These are phyloP conservation scores for Aleiodes testaceus DNA, from an alignment of 2,888 invertebrate species.

Conservation along the genomic window DNA sequence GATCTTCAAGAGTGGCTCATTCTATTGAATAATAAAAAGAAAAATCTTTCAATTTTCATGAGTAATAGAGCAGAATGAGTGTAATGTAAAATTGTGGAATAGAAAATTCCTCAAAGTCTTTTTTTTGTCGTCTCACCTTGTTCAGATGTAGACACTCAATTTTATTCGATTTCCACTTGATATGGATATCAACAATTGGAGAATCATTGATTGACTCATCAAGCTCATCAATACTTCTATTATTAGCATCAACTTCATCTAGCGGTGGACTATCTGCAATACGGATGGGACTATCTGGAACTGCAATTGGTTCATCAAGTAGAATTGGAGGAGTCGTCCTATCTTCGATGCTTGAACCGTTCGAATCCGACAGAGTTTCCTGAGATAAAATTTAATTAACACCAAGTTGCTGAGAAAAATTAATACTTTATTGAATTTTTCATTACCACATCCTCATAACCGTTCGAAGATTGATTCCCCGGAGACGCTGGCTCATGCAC, in stretches of 20 bases:
- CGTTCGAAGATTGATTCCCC: no score
- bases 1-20: conserved; percentile 60
- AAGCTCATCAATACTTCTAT: not conserved
- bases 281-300: not conserved
- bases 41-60: not conserved
- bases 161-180: conserved; percentile 63
- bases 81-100: no score
- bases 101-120: no score
- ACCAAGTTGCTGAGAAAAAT: no score
- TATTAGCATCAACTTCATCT: conserved; percentile 50
- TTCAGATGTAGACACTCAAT: conserved; percentile 58
- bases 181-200: conserved; percentile 56
- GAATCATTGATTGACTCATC: not conserved
- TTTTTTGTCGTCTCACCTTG: conserved; percentile 51
- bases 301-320: not conserved
- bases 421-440: no score
- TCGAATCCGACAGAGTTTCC: not conserved
- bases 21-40: conserved; percentile 53
- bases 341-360: not conserved
- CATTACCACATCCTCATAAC: no score
- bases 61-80: no score
- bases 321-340: not conserved
- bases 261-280: conserved; percentile 45
- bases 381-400: no score
- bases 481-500: no score